Evolutionary conservation across 2,113 vertebrate genomes (phyloP).

Genomic region (Chamaea fasciata): DNA sequence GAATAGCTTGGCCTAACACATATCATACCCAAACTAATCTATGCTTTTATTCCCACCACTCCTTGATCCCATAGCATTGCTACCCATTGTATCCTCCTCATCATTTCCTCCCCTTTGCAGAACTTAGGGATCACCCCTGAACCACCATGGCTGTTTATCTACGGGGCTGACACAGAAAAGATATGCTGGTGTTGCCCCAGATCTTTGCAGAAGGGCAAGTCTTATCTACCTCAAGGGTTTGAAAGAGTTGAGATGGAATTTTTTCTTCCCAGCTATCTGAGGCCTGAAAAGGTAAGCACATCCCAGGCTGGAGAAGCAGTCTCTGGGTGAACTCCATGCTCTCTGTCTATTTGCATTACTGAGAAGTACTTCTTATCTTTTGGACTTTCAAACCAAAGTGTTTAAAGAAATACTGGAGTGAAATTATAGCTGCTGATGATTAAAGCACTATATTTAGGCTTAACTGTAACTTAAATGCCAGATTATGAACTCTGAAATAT

Average conservation of each 20-base stretch:
- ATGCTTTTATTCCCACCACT: not conserved
- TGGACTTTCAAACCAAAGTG: constrained; percentile 70
- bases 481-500: not conserved
- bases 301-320: not conserved
- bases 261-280: not conserved
- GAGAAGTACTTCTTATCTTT: constrained; percentile 63
- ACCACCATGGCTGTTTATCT: not conserved
- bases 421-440: not conserved
- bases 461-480: not conserved
- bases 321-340: not conserved
- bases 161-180: not conserved
- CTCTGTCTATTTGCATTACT: not conserved
- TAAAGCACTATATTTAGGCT: constrained; percentile 26
- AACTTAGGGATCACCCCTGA: not conserved
- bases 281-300: constrained; percentile 29
- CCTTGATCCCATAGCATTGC: not conserved
- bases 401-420: constrained; percentile 7
- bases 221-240: not conserved
- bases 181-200: not conserved
- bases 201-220: not conserved
- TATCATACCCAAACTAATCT: not conserved
- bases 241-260: not conserved
- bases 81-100: not conserved
- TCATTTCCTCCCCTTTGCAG: not conserved
- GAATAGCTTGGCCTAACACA: not conserved